Evolutionary conservation across 2,113 vertebrate genomes (phyloP).

Genomic region (Neodontobutis hainanensis): DNA sequence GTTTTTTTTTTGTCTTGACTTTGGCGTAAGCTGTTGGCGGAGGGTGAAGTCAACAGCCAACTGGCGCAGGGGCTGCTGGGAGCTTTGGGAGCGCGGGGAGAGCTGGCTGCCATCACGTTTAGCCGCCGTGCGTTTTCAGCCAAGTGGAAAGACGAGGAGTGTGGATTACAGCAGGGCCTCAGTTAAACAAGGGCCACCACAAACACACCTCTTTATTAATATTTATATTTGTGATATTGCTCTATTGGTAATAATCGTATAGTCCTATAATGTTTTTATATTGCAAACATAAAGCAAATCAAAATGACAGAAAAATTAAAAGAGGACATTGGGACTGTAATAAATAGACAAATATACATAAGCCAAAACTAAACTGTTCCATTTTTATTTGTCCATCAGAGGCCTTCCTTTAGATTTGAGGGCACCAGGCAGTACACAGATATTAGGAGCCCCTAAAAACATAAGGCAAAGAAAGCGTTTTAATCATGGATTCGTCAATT

Average conservation of each 20-base stretch:
- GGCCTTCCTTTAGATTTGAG: no score
- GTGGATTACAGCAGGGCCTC: constrained; percentile 17
- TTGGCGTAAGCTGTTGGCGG: constrained; percentile 55
- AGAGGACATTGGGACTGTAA: no score
- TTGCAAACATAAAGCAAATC: no score
- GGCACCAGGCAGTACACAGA: no score
- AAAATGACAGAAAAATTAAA: no score
- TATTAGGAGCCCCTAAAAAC: no score
- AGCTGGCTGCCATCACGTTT: constrained; percentile 66
- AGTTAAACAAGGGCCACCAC: constrained; percentile 28
- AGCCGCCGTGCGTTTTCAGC: constrained; percentile 71
- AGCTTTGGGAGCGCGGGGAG: constrained; percentile 32
- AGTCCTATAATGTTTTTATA: no score
- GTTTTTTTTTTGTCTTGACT: not conserved
- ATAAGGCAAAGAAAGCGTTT: no score
- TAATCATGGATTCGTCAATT: no score
- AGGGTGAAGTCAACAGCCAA: constrained; percentile 69
- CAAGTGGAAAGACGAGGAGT: constrained; percentile 70
- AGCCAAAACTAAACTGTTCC: no score
- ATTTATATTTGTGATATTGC: constrained; percentile 15
- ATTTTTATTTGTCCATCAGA: no score
- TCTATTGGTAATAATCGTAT: not conserved
- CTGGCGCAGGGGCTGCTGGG: constrained; percentile 72
- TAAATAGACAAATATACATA: no score
- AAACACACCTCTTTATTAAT: not conserved